Conservation (phyloP, 2,113 vertebrate species). For the Diadophis punctatus region DNA sequence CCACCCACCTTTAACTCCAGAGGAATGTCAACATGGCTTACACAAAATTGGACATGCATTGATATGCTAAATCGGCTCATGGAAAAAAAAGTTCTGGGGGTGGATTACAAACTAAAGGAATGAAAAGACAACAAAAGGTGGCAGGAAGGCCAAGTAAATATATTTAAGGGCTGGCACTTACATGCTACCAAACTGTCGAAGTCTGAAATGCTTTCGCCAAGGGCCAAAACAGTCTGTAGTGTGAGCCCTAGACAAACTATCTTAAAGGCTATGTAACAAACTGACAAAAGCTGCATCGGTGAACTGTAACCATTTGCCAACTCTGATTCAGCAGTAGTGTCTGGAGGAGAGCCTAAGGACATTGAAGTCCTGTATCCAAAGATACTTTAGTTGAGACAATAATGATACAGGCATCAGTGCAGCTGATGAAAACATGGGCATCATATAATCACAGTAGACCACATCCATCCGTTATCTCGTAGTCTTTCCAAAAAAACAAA, state of each 20-base stretch:
- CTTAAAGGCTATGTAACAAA: neutral
- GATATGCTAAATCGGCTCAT: neutral
- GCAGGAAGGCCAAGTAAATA: neutral
- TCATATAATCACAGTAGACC: neutral
- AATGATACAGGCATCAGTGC: neutral
- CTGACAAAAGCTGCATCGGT: neutral
- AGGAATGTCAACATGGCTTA: neutral
- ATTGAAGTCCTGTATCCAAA: neutral
- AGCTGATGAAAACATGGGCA: neutral
- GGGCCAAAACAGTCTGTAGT: neutral
- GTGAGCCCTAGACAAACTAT: neutral
- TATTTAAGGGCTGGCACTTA: neutral
- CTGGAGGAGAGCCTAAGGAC: neutral
- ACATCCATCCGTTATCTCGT: neutral
- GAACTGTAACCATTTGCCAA: neutral
- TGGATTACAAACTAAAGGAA: neutral
- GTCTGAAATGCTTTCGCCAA: neutral
- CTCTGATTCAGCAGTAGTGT: neutral
- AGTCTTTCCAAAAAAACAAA: neutral
- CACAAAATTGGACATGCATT: neutral
- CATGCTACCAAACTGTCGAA: neutral
- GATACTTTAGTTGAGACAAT: neutral
- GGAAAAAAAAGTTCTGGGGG: neutral
- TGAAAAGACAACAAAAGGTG: neutral
- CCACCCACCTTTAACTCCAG: neutral